Base-by-base conservation (phyloP, 1,140 invertebrate species). In the Drosophila kohkoa region DNA sequence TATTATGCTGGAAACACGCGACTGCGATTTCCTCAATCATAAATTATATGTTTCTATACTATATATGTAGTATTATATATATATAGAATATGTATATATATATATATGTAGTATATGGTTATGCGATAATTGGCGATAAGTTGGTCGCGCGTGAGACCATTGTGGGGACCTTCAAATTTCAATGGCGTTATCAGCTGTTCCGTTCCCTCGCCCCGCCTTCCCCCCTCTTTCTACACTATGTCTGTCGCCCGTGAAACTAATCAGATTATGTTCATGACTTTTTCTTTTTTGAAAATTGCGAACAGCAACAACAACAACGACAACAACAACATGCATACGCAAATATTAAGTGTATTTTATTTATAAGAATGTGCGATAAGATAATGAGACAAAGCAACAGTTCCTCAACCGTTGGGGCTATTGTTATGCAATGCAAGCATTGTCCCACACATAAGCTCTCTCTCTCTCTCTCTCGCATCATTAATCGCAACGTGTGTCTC, bases 251-350 rank as follows among this genome's bases (percentile, higher is more conserved):
- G 65, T 69, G 35, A 69, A 70, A 75, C 57, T 70, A 75, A 75
- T 75, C 66, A 16, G 72, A 70, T 70, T 75, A 75, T 75, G 15
- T 67, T 67, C 52, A 66, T 67, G 63, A 60, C 54, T 66, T 65
- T 64, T 66, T 59, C 63, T 25, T 38, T 38, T 8, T 10, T 38
- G 35, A 10, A 38, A 25, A 25, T 25, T 25, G 20, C 20, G 20
- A 25, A 25, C 20, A 25, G 52, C 30, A 69, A 16, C 28, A 48
- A n/a, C n/a, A 16, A 52, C 28, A 30, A n/a, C n/a, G 8, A 52
- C 28, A 30, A 62, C 28, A 51, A 30, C 15, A 55, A 35, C 45
- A 60, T 69, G 25, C 48, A 71, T 64, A 48, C 13, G 35, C 32
- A 65, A 51, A 63, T 72, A 59, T 45, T 51, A 52, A 41, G 16